phyloP scores from a whole-genome alignment of 2,113 vertebrate genomes.

The Istiophorus platypterus region DNA sequence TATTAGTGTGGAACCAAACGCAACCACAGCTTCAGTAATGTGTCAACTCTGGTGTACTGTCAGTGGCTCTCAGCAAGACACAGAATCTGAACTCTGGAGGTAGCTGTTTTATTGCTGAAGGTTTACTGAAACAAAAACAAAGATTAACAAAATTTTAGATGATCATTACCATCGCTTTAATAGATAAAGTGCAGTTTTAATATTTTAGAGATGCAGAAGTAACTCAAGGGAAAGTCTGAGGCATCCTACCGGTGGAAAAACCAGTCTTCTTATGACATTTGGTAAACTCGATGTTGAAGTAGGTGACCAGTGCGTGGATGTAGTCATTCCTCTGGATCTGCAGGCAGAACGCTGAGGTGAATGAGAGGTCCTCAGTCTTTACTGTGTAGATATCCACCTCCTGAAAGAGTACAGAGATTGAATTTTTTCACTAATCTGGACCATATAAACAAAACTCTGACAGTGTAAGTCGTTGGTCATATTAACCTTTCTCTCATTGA shows the following conservation, averaged over 20 bases:
- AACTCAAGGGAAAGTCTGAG: background rate
- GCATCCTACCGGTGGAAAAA: slow-evolving; percentile 93
- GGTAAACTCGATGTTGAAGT: slow-evolving; percentile 98
- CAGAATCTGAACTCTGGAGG: background rate
- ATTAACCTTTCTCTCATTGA: background rate
- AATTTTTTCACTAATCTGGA: slow-evolving; percentile 8
- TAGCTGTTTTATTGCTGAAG: background rate
- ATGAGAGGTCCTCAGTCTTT: slow-evolving; percentile 93
- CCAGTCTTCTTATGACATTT: slow-evolving; percentile 99
- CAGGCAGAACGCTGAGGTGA: slow-evolving; percentile 95
- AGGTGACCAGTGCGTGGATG: slow-evolving; percentile 95
- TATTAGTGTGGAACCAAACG: background rate
- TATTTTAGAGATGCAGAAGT: background rate
- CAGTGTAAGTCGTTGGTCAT: background rate
- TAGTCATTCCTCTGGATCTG: slow-evolving; percentile 98
- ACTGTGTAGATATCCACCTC: slow-evolving; percentile 98
- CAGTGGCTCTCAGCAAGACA: background rate
- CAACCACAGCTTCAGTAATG: background rate
- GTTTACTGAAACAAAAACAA: too few species aligned
- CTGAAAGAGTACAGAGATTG: slow-evolving; percentile 75
- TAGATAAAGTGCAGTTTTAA: background rate
- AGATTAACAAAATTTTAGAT: background rate
- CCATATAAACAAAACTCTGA: background rate
- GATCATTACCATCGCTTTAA: background rate
- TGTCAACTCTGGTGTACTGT: background rate